Percentiles rank a stretch among this genome's conserved stretches.
These are phyloP conservation scores for Scaptomyza pallida DNA, from an alignment of 1,140 invertebrate species.

Conservation along the genomic window DNA sequence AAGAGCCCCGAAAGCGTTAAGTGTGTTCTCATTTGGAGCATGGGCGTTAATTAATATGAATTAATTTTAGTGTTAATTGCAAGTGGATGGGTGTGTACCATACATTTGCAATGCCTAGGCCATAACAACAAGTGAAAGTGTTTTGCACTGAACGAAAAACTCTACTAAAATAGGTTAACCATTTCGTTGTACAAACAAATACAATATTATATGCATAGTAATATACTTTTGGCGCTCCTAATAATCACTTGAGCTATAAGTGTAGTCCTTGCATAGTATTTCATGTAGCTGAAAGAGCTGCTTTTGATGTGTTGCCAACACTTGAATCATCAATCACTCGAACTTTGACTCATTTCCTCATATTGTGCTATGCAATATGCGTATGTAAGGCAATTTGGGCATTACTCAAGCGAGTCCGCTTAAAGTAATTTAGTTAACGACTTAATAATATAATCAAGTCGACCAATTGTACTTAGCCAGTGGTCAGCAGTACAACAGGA, in stretches of 20 bases:
- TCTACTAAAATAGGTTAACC: too few relatives aligned
- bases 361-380: slow-evolving; percentile 35
- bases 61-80: slow-evolving; percentile 81
- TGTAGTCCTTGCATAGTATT: background rate
- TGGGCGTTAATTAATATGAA: slow-evolving; percentile 79
- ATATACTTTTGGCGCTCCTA: background rate
- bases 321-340: slow-evolving; percentile 51
- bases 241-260: background rate
- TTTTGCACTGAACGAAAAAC: slow-evolving; percentile 54
- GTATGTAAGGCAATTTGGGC: slow-evolving; percentile 38
- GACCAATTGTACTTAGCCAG: slow-evolving; percentile 27
- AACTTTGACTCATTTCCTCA: slow-evolving; percentile 30
- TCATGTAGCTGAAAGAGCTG: background rate
- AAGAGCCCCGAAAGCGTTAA: slow-evolving; percentile 69
- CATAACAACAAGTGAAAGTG: slow-evolving; percentile 50
- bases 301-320: slow-evolving; percentile 1
- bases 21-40: slow-evolving; percentile 72
- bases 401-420: slow-evolving; percentile 56
- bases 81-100: slow-evolving; percentile 68
- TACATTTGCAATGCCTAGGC: slow-evolving; percentile 48
- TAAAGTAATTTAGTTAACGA: slow-evolving; percentile 62
- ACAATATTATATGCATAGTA: too few relatives aligned
- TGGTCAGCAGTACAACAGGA: background rate
- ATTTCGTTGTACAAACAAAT: too few relatives aligned
- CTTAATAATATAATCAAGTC: slow-evolving; percentile 59